Evolutionary conservation across 2,888 invertebrate species (phyloP), one percentile per base, ranked within the genome.

Genomic region (Cyaniris semiargus): DNA sequence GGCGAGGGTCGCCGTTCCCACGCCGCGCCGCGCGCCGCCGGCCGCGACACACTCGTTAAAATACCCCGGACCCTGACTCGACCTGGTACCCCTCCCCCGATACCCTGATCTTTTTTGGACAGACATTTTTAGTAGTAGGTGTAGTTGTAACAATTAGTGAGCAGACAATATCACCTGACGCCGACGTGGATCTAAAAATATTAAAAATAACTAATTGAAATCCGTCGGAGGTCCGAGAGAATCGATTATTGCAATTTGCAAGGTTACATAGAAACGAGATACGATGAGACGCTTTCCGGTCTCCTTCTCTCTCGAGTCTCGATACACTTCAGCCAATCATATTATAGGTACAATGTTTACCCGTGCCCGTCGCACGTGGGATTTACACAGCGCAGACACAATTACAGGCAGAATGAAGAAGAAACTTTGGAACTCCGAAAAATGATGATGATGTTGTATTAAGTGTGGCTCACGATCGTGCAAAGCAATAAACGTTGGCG

Each of bases 1-100:
- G 72, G 58, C 76, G 71, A 34, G 78, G 58, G 77, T 23, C 75
- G 77, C 75, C 77, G 82, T 80, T 80, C 80, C 81, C 82, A 80
- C 81, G 80, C 79, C 70, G 44, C 74, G 71, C 48, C 74, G 70
- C 81, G 80, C 79, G 60, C 31, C 74, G 71, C n/a, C 66, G 48
- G 4, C 38, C 38, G 76, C 80, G 80, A 80, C 76, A 80, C 80
- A 80, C 78, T 77, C 74, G 23, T 38, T 72, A 66, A 66, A 66
- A 66, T 66, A 66, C 66, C n/a, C 44, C 72, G 10, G 44, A 44
- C 72, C 21, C 44, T 58, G 56, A 70, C 70, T 31, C 70, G 34
- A 53, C 15, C 53, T 18, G 18, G 53, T 18, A 53, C n/a, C 38
- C 10, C 18, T 18, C 70, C 70, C 21, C 71, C 6, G 13, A 3